These are phyloP conservation scores for Coelinius sp. DNA, from an alignment of 2,888 invertebrate species.

Conservation along the genomic window DNA sequence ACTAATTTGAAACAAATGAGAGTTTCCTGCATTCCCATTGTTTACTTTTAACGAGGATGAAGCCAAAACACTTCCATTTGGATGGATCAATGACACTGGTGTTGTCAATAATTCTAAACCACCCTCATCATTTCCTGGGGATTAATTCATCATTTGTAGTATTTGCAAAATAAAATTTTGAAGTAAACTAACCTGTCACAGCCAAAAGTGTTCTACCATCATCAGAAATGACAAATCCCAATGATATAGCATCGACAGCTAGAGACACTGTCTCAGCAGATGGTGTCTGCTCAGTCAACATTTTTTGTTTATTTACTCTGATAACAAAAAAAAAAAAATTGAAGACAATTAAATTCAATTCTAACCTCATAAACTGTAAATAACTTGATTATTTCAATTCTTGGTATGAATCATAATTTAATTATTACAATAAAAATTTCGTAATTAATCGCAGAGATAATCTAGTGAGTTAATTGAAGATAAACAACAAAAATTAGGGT, in stretches of 20 bases:
- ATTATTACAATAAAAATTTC: background rate
- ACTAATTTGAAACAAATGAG: slow-evolving; percentile 53
- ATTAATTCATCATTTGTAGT: background rate
- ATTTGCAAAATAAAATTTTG: background rate
- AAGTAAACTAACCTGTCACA: slow-evolving; percentile 53
- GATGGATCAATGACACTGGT: slow-evolving; percentile 59
- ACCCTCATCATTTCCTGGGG: slow-evolving; percentile 58
- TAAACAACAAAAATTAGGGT: background rate
- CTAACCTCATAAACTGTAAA: too few species aligned
- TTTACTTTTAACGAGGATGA: slow-evolving; percentile 47
- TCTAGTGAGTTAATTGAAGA: background rate
- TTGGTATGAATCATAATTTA: too few species aligned
- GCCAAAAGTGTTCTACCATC: slow-evolving; percentile 61
- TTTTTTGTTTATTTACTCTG: slow-evolving; percentile 34
- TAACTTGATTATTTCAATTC: too few species aligned
- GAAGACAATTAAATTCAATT: too few species aligned
- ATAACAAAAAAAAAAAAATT: background rate
- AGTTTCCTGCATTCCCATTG: slow-evolving; percentile 45
- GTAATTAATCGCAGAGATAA: background rate
- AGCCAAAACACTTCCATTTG: slow-evolving; percentile 43
- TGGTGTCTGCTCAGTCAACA: slow-evolving; percentile 46
- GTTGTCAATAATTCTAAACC: slow-evolving; percentile 57
- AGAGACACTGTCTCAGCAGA: slow-evolving; percentile 40
- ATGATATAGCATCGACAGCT: slow-evolving; percentile 48
- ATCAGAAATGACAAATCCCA: slow-evolving; percentile 61